Evolutionary conservation across 1,140 invertebrate species (phyloP), one percentile per base, ranked within the genome.

Genomic region (Drosophila insularis): DNA sequence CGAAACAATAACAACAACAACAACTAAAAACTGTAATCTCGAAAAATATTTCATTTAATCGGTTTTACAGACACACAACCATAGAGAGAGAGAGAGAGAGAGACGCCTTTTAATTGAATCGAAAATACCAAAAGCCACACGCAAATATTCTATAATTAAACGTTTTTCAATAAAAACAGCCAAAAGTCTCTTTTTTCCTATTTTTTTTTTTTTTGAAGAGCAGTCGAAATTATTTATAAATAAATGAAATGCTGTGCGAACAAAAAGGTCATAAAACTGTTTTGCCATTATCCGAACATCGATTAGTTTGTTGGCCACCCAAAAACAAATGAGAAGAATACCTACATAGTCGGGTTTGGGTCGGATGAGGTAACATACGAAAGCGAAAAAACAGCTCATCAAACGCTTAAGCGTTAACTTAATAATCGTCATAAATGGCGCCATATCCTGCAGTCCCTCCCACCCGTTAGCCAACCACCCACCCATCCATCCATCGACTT

Each of bases 371-470:
- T n/a, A 37, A 50, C 43, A 40, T 10, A 39, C 8, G 10, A 63
- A 23, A 65, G 61, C 65, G 60, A 79, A 79, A 58, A 53, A 73
- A 86, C 6, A 76, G 23, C 82, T 23, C 54, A 79, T 73, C 81
- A 87, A 71, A 53, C 43, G 53, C 10, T 43, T 43, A 14, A 75
- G 63, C 66, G 62, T 67, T 68, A 78, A 81, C 82, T 87, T 69
- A 73, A 73, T 80, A 77, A 77, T 80, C 72, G 67, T 74, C 84
- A 82, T 82, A 89, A 87, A 87, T 87, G 82, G 82, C 82, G 84
- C 81, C 60, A 67, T 21, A 46, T 19, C 62, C 53, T 54, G 46
- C 63, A 21, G 5, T 7, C 50, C 21, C 13, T 37, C 63, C 37
- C 19, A 11, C 35, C 35, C 35, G 35, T 13, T 13, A 4, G 35